phyloP scores from a whole-genome alignment of 2,113 vertebrate species.

The Brachyhypopomus gauderio region DNA sequence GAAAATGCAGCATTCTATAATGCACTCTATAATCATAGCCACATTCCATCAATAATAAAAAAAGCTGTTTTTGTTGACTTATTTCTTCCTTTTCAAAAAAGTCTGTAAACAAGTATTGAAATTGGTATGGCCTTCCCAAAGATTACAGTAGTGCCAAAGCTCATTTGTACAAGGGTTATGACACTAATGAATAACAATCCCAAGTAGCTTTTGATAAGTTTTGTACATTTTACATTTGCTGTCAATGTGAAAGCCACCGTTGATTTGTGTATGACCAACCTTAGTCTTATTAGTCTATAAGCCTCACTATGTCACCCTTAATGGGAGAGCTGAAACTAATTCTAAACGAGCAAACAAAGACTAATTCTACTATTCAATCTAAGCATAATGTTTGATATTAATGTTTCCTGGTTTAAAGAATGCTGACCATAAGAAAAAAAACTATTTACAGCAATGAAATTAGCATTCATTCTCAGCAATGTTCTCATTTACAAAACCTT shows the following conservation, averaged over 20 bases:
- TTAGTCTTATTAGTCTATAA: not conserved
- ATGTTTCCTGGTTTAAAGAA: not conserved
- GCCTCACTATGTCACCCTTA: not conserved
- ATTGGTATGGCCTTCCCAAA: not conserved
- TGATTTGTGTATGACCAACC: not conserved
- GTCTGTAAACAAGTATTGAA: not conserved
- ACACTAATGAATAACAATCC: not conserved
- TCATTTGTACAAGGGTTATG: not conserved
- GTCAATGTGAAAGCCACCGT: not conserved
- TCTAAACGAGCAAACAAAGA: too few species aligned
- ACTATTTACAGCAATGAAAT: conserved; percentile 30
- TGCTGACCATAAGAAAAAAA: not conserved
- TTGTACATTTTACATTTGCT: not conserved
- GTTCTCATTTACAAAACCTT: not conserved
- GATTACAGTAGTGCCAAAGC: not conserved
- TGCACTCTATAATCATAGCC: too few species aligned
- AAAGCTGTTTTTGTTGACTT: not conserved
- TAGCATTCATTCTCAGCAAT: not conserved
- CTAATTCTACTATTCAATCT: not conserved
- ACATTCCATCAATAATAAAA: too few species aligned
- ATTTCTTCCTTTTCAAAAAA: not conserved
- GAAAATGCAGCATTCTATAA: not conserved
- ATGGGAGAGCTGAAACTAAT: not conserved
- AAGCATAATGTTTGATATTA: not conserved
- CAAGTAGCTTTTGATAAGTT: not conserved